Evolutionary conservation across 2,888 invertebrate genomes (phyloP), one percentile per base, ranked within the genome.

Genomic region (Acleris literana): DNA sequence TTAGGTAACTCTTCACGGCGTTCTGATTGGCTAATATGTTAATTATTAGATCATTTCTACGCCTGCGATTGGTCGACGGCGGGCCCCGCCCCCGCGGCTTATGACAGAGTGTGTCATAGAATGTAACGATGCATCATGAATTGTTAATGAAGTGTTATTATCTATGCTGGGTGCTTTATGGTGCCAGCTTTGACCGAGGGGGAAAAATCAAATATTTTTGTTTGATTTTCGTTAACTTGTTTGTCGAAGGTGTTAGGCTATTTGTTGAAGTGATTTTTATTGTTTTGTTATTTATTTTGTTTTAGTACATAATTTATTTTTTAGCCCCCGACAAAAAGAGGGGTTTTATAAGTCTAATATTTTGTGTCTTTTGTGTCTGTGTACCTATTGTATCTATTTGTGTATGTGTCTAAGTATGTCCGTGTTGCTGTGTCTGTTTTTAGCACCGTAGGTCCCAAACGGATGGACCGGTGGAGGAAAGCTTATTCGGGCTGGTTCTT

Each of bases 61-160:
- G 74, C 51, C 68, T 65, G 72, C 76, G 78, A 90, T 90, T 90
- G 90, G 90, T 68, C 68, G 74, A 59, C 52, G 13, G 59, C 5
- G 59, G 63, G 77, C 82, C 81, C 80, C 88, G 87, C 90, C 90
- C 75, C 66, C 70, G 73, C 74, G 79, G 44, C 66, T 66, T 61
- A 66, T 66, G 56, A 62, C 60, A 68, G 72, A 82, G 84, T 84
- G 84, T 84, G 82, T 77, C 84, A 85, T 76, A 70, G 72, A 69
- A 69, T 79, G 84, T 87, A 88, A 87, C 84, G 78, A 76, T 80
- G 77, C 75, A 66, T 73, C 75, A 64, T 88, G 83, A 87, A 90
- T 89, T 76, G 72, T 84, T 90, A 82, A 91, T 86, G 85, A 85
- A 84, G 81, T 81, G 83, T 82, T 84, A 90, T 90, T 89, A 88